Base-by-base conservation (phyloP, 1,140 invertebrate genomes). In the Drosophila paulistorum region DNA sequence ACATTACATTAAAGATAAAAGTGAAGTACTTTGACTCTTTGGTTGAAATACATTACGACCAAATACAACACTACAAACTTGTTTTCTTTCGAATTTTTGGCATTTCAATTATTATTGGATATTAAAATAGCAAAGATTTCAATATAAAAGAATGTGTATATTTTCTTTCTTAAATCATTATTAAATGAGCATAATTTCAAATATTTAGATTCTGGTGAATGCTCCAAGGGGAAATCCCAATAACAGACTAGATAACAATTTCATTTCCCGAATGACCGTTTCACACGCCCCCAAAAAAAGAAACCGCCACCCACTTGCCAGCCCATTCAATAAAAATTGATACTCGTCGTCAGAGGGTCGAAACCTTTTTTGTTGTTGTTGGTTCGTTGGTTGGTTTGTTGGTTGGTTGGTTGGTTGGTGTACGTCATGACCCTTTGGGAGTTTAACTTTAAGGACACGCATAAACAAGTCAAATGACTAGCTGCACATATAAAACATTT, bases 401-500 rank as follows among this genome's bases (percentile, higher is more conserved):
- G 23, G 45, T 9, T 41, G 20, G 33, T 45, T 14, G 11, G 23
- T 45, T 17, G 41, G 45, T 51, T 51, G 17, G 7, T 51, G 20
- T 51, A 2, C 45, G 7, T 17, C 17, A 10, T 20, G 57, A 76
- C 74, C 74, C 62, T 76, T 68, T 26, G 73, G 33, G 11, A 72
- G 57, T 48, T 41, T 57, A 68, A 66, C 72, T 75, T 75, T 75
- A 76, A 76, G 72, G 65, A 73, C 74, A 37, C 59, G 68, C 74
- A 76, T 76, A 76, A 76, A 76, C 74, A 77, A 77, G 74, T 77
- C 63, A 77, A 74, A 42, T 62, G 60, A 62, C 37, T 59, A 62
- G 60, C 60, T 62, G 60, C 30, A 66, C 71, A 82, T 77, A 83
- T 86, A 86, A 86, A 86, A 87, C 84, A 87, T 87, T 86, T 86